Percentiles rank a stretch among this genome's conserved stretches.
Conservation (phyloP, 2,888 invertebrate genomes). For the Polyommatus iphigenia region DNA sequence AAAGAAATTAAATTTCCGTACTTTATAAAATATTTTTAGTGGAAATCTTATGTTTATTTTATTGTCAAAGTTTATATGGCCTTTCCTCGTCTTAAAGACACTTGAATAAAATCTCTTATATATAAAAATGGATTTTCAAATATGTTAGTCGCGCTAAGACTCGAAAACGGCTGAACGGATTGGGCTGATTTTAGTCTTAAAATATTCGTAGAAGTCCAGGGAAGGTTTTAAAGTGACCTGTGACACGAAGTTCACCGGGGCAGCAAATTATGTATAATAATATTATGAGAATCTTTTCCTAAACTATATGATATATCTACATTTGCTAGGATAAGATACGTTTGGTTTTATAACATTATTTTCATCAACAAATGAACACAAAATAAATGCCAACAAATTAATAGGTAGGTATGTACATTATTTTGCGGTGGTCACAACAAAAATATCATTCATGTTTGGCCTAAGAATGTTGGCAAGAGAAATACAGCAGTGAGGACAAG, state of each 20-base stretch:
- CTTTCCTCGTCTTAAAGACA: no score
- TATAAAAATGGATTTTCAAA: no score
- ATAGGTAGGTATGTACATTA: neutral
- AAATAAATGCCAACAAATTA: neutral
- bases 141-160: no score
- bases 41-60: neutral
- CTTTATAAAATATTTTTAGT: neutral
- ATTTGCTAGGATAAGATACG: neutral
- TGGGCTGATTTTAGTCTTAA: no score
- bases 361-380: neutral
- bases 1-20: neutral
- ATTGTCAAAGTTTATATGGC: neutral
- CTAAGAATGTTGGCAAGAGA: constrained; percentile 21
- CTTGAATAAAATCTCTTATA: no score
- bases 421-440: neutral
- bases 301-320: neutral
- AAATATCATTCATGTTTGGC: constrained; percentile 24
- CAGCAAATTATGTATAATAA: no score
- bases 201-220: no score
- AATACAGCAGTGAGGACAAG: constrained; percentile 25
- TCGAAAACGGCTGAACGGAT: no score
- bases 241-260: no score
- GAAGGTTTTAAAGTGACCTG: no score
- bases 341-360: neutral
- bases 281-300: neutral